Percentiles rank a stretch among this genome's conserved stretches.
Conservation (phyloP, 2,797 vertebrate genomes). For the Halcyon smyrnensis region DNA sequence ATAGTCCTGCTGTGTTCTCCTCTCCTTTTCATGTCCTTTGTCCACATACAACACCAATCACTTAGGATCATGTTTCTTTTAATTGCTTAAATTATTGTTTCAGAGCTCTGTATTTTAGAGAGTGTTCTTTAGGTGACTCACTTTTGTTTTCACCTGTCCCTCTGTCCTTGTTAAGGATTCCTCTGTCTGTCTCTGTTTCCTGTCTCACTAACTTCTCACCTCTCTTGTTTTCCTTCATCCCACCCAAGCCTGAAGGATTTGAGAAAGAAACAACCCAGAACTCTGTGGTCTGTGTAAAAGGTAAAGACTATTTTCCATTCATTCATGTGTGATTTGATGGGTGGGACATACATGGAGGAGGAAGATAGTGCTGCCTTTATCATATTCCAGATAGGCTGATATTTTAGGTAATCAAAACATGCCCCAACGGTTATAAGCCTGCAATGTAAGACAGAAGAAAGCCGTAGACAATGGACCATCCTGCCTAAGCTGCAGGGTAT, state of each 20-base stretch:
- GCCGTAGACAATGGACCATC: neutral
- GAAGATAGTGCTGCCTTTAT: neutral
- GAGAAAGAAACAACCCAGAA: conserved; percentile 74
- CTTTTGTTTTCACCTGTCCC: neutral
- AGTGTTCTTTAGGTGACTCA: neutral
- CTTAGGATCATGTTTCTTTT: neutral
- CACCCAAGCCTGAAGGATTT: conserved; percentile 78
- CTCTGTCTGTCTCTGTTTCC: neutral
- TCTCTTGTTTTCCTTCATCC: conserved; percentile 24
- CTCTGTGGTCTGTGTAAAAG: conserved; percentile 71
- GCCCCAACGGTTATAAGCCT: neutral
- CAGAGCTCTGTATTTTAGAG: neutral
- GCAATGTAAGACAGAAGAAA: neutral
- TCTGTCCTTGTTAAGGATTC: neutral
- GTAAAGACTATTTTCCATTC: conserved; percentile 61
- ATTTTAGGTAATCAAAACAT: neutral
- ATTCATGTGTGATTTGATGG: neutral
- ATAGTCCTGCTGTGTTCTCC: neutral
- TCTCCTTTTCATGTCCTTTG: neutral
- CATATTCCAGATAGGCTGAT: neutral
- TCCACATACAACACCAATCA: neutral
- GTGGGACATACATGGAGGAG: neutral
- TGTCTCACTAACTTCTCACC: neutral
- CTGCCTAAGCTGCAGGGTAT: neutral
- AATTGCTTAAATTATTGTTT: neutral